Evolutionary conservation across 2,888 invertebrate species (phyloP).

Genomic region (Ormyrus pomaceus): DNA sequence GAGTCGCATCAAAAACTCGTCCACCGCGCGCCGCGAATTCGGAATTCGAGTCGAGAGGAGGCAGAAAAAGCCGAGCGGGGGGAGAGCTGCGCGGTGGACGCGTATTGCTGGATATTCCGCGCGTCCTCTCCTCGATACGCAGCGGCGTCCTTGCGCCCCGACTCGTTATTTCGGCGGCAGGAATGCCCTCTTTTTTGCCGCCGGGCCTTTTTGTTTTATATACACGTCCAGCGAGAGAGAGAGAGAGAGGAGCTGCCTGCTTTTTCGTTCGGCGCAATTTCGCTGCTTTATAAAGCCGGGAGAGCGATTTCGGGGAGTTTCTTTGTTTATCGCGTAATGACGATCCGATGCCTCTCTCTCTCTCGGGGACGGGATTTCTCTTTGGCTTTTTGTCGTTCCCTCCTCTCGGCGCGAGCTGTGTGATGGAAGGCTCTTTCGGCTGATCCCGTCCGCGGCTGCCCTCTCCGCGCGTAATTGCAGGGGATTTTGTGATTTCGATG

Average conservation of each 20-base stretch:
- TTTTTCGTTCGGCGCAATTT: constrained; percentile 33
- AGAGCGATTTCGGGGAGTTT: constrained; percentile 14
- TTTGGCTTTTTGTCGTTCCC: not conserved
- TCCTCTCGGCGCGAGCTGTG: no score
- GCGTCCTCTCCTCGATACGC: not conserved
- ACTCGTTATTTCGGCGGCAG: constrained; percentile 13
- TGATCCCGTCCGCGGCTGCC: not conserved
- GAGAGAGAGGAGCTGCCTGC: no score
- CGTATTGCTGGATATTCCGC: no score
- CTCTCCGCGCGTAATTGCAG: constrained; percentile 17
- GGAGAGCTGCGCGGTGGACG: no score
- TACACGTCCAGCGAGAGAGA: not conserved
- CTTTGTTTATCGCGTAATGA: constrained; percentile 47
- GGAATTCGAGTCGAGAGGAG: constrained; percentile 35
- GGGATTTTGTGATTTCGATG: not conserved
- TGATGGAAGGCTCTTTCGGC: no score
- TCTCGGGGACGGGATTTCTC: not conserved
- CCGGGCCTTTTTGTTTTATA: not conserved
- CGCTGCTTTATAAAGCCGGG: not conserved
- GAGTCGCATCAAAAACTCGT: constrained; percentile 52
- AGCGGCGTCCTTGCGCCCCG: not conserved
- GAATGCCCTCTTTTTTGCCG: not conserved
- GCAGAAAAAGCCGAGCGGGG: constrained; percentile 5
- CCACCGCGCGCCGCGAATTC: constrained; percentile 47
- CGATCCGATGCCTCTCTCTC: not conserved